phyloP scores from a whole-genome alignment of 2,113 vertebrate species.

The Aptenodytes forsteri region DNA sequence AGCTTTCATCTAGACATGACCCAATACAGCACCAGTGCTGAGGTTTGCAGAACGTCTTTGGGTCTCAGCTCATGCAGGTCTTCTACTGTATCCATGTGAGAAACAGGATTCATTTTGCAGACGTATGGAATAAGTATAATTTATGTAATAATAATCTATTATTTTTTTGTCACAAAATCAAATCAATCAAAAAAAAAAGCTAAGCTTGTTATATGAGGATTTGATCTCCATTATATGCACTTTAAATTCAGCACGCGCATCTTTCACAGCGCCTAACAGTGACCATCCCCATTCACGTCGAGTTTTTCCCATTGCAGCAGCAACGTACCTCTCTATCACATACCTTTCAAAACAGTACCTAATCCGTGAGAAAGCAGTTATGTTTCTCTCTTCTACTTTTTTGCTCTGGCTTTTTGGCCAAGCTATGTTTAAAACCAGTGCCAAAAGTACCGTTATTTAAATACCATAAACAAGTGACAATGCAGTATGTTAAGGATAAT shows the following conservation, averaged over 20 bases:
- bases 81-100: not conserved
- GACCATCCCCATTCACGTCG: not conserved
- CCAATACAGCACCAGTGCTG: not conserved
- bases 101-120: not conserved
- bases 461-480: slow-evolving; percentile 67
- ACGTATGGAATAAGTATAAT: not conserved
- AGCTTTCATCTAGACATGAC: not conserved
- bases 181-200: not conserved
- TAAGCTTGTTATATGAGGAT: not conserved
- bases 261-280: not conserved
- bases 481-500: slow-evolving; percentile 74
- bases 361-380: not conserved
- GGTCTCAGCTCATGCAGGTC: not conserved
- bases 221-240: not conserved
- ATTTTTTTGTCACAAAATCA: not conserved
- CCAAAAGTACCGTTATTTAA: slow-evolving; percentile 61
- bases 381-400: not conserved
- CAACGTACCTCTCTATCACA: not conserved
- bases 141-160: not conserved
- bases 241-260: not conserved
- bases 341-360: not conserved
- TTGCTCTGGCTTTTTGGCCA: slow-evolving; percentile 7
- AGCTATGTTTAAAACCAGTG: slow-evolving; percentile 43
- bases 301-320: not conserved
- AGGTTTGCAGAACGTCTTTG: not conserved